Conservation (phyloP, 2,797 vertebrate genomes). For the Micrastur ruficollis region DNA sequence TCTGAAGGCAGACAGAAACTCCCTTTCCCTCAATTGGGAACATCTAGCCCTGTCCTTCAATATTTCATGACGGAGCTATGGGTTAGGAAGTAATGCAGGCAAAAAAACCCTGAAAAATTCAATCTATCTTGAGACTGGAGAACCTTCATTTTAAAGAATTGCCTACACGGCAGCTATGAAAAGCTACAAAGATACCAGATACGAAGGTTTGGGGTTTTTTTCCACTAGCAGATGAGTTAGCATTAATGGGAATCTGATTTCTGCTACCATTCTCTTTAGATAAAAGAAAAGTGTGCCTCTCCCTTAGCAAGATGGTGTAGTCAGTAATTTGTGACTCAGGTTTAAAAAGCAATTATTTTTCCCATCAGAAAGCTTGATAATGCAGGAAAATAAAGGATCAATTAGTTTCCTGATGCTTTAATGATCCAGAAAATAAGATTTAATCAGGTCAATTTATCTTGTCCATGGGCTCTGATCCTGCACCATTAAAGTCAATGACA, state of each 20-base stretch:
- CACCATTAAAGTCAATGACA: not conserved
- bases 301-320: not conserved
- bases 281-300: not conserved
- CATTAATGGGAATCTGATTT: not conserved
- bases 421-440: slow-evolving; percentile 18
- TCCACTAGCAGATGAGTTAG: not conserved
- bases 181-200: not conserved
- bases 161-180: not conserved
- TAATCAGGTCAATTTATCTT: not conserved
- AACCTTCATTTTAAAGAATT: not conserved
- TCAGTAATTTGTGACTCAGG: not conserved
- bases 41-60: not conserved
- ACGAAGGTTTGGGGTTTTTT: not conserved
- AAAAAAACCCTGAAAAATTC: not conserved
- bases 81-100: not conserved
- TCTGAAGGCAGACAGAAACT: not conserved
- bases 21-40: not conserved
- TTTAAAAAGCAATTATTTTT: not conserved
- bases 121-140: not conserved
- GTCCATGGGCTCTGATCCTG: not conserved
- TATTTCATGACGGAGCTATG: not conserved
- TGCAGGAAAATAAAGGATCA: not conserved
- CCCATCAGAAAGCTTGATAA: not conserved
- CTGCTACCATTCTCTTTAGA: not conserved
- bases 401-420: not conserved